phyloP scores from a whole-genome alignment of 2,797 vertebrate species.

The Craterocephalus amniculus region DNA sequence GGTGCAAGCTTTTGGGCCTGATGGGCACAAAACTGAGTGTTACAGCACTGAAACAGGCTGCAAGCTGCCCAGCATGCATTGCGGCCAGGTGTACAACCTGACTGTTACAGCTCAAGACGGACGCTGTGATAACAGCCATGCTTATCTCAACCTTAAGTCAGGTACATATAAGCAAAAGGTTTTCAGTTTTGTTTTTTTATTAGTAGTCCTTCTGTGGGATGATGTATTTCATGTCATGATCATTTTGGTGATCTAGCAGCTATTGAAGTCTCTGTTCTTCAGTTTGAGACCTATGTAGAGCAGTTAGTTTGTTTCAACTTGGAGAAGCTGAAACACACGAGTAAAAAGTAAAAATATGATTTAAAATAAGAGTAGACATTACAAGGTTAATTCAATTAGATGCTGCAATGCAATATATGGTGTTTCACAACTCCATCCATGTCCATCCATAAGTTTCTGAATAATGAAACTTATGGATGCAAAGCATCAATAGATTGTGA shows the following conservation, averaged over 20 bases:
- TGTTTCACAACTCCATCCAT: too few species aligned
- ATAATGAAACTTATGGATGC: too few species aligned
- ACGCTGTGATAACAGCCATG: constrained; percentile 70
- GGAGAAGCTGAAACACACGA: neutral
- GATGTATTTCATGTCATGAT: neutral
- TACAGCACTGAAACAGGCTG: constrained; percentile 62
- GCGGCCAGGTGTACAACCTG: constrained; percentile 82
- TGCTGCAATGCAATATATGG: too few species aligned
- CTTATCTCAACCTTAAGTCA: constrained; percentile 70
- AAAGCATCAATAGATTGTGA: too few species aligned
- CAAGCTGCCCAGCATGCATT: constrained; percentile 72
- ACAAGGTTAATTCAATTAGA: neutral
- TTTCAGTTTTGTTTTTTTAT: neutral
- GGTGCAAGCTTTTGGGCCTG: constrained; percentile 67
- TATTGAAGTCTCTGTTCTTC: neutral
- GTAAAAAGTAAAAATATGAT: neutral
- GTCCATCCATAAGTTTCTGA: too few species aligned
- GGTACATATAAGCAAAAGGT: constrained; percentile 56
- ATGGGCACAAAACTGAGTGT: constrained; percentile 74
- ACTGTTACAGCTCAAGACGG: constrained; percentile 76
- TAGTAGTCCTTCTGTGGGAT: neutral
- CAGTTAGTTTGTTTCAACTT: neutral
- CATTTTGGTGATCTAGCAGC: neutral
- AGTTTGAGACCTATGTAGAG: too few species aligned
- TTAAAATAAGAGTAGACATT: neutral